phyloP scores from a whole-genome alignment of 2,797 vertebrate genomes.

The Amphiprion clarkii region DNA sequence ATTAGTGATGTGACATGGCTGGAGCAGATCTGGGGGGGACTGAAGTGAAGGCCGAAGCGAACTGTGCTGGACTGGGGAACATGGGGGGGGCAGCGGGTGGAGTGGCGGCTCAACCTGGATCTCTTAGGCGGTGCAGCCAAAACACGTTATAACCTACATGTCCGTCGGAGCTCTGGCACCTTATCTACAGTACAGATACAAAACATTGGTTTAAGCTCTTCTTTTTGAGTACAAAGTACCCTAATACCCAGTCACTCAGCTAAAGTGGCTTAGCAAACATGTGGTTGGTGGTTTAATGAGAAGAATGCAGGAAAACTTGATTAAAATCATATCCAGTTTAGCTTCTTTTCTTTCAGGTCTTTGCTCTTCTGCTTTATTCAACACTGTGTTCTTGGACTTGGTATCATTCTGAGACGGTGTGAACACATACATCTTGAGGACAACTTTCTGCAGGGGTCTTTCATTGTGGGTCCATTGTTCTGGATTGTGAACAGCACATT shows the following conservation, averaged over 20 bases:
- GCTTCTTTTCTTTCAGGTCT: slow-evolving; percentile 25
- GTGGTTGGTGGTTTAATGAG: slow-evolving; percentile 10
- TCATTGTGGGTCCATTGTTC: slow-evolving; percentile 11
- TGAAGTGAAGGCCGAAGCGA: too few relatives aligned
- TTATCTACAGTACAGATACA: too few relatives aligned
- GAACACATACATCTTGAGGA: slow-evolving; percentile 6
- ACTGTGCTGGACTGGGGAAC: background rate
- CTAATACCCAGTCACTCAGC: background rate
- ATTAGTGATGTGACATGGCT: background rate
- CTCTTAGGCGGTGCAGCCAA: background rate
- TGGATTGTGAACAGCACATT: background rate
- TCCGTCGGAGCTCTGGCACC: background rate
- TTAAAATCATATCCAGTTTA: slow-evolving; percentile 32
- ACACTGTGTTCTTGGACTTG: background rate
- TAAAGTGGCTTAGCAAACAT: background rate
- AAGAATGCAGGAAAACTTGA: slow-evolving; percentile 5
- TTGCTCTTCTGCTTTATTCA: slow-evolving; percentile 22
- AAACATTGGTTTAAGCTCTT: background rate
- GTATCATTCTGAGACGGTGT: background rate
- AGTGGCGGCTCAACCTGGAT: too few relatives aligned
- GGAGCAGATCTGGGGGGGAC: background rate
- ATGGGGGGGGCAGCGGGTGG: too few relatives aligned
- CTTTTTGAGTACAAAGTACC: background rate
- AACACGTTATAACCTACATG: slow-evolving; percentile 5
- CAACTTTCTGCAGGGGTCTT: slow-evolving; percentile 26